These are phyloP conservation scores for Heptranchias perlo DNA, from an alignment of 2,113 vertebrate species.

Conservation along the genomic window DNA sequence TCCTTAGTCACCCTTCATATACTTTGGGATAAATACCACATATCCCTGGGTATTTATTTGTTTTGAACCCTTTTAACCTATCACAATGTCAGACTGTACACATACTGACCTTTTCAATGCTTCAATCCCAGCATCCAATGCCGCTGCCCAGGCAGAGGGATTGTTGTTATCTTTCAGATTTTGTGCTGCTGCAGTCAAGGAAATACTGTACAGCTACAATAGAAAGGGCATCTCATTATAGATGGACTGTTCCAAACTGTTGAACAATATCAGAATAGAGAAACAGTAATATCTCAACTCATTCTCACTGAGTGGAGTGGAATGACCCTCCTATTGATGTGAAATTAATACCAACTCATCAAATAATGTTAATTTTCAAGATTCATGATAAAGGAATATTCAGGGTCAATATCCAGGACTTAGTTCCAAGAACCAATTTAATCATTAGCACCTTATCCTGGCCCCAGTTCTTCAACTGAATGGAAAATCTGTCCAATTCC, in stretches of 20 bases:
- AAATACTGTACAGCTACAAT: constrained; percentile 79
- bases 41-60: not conserved
- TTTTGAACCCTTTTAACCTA: not conserved
- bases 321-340: not conserved
- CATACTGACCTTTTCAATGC: constrained; percentile 74
- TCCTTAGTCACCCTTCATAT: not conserved
- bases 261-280: not conserved
- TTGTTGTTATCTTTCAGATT: constrained; percentile 54
- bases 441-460: not conserved
- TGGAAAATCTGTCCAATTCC: not conserved
- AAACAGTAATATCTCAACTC: not conserved
- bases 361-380: not conserved
- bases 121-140: constrained; percentile 77
- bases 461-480: not conserved
- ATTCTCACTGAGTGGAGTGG: not conserved
- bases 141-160: constrained; percentile 65
- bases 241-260: not conserved
- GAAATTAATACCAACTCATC: not conserved
- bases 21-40: not conserved
- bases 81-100: not conserved
- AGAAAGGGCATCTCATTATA: not conserved
- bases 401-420: not conserved
- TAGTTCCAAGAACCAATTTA: not conserved
- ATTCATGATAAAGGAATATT: not conserved
- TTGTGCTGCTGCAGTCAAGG: constrained; percentile 74